These are phyloP conservation scores for Dermochelys coriacea DNA, from an alignment of 2,797 vertebrate genomes.

Conservation along the genomic window DNA sequence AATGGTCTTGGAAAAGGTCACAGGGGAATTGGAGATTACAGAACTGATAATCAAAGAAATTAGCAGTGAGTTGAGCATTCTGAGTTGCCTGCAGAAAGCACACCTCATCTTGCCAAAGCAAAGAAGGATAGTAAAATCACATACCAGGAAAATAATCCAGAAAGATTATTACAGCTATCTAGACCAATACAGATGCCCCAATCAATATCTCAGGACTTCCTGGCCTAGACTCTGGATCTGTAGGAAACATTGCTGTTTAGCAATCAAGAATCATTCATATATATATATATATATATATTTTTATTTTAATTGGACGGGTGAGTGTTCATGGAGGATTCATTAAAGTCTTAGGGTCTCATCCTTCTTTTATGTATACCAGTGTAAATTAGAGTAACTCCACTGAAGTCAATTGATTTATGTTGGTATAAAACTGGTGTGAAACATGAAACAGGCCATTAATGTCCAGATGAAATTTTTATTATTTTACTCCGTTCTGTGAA, in stretches of 20 bases:
- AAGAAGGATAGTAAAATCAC: conserved; percentile 52
- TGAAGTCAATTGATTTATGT: conserved; percentile 10
- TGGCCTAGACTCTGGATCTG: background rate
- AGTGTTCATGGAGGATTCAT: background rate
- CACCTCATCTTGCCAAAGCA: conserved; percentile 48
- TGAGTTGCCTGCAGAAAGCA: conserved; percentile 60
- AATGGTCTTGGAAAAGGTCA: conserved; percentile 69
- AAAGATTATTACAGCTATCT: background rate
- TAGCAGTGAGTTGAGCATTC: conserved; percentile 67
- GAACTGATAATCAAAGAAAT: conserved; percentile 78
- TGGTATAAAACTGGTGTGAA: conserved; percentile 11
- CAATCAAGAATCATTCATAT: background rate
- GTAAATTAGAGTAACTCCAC: conserved; percentile 7
- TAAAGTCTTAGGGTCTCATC: background rate
- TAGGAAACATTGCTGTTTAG: conserved; percentile 1
- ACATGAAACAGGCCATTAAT: background rate
- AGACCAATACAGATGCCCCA: background rate
- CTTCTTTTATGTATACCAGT: background rate
- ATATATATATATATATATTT: too few species aligned
- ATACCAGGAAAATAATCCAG: conserved; percentile 27
- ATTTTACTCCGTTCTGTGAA: conserved; percentile 19
- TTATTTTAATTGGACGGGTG: too few species aligned
- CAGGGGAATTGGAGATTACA: conserved; percentile 66
- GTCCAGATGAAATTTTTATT: conserved; percentile 26
- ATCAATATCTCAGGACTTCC: background rate